Conservation (phyloP, 2,797 vertebrate species). For the Florisuga fusca region DNA sequence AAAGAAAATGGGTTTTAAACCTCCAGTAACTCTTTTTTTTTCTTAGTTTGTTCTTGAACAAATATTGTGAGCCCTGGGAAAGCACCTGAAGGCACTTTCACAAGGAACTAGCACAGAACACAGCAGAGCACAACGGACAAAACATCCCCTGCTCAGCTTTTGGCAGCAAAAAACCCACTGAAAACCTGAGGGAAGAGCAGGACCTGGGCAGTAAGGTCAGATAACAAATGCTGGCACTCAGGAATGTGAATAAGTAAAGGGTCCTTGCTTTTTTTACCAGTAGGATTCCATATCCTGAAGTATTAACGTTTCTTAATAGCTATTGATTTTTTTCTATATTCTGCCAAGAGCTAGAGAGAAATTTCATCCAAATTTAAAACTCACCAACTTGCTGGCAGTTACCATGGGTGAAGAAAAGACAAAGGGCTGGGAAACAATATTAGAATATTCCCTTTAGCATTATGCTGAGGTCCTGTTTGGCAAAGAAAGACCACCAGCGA, state of each 20-base stretch:
- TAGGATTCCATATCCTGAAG: conserved; percentile 7
- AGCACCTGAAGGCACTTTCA: conserved; percentile 43
- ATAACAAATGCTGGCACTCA: background rate
- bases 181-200: background rate
- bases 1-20: conserved; percentile 71
- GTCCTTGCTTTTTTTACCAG: background rate
- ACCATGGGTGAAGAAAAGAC: background rate
- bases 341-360: conserved; percentile 29
- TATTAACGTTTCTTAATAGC: conserved; percentile 10
- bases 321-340: conserved; percentile 61
- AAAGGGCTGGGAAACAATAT: background rate
- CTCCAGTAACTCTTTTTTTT: conserved; percentile 62
- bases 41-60: conserved; percentile 62
- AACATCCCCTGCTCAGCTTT: background rate
- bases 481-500: background rate
- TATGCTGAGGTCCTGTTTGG: background rate
- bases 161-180: background rate
- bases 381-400: background rate
- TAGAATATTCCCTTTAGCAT: background rate
- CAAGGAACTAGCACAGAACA: background rate
- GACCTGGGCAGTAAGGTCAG: background rate
- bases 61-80: conserved; percentile 37
- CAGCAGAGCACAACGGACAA: background rate
- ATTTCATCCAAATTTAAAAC: conserved; percentile 53
- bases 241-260: conserved; percentile 15